phyloP scores from a whole-genome alignment of 2,797 vertebrate genomes.

The Pelodytes ibericus region DNA sequence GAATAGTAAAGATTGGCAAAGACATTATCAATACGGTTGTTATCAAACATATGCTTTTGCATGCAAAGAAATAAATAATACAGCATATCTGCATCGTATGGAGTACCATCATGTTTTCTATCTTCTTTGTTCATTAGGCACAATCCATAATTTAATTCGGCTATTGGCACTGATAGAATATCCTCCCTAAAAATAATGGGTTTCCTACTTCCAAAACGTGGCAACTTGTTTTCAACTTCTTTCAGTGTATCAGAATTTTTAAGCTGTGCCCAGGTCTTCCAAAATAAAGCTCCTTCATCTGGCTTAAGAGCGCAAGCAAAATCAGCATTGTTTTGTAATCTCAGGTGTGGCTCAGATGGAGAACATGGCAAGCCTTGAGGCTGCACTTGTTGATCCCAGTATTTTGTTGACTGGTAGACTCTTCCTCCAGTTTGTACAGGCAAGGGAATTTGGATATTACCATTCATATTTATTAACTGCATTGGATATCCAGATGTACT shows the following conservation, averaged over 20 bases:
- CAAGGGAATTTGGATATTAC: conserved; percentile 52
- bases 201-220: conserved; percentile 54
- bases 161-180: conserved; percentile 58
- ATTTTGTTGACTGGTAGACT: conserved; percentile 51
- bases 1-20: conserved; percentile 61
- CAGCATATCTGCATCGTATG: conserved; percentile 58
- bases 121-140: conserved; percentile 60
- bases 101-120: conserved; percentile 54
- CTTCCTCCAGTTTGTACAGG: conserved; percentile 50
- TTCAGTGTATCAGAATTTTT: conserved; percentile 58
- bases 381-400: conserved; percentile 56
- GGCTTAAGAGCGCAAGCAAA: conserved; percentile 54
- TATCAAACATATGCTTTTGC: conserved; percentile 62
- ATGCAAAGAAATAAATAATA: conserved; percentile 60
- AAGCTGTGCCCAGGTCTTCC: conserved; percentile 59
- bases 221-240: conserved; percentile 50
- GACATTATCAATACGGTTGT: conserved; percentile 59
- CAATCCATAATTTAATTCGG: conserved; percentile 60
- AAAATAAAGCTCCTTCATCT: conserved; percentile 58
- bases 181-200: conserved; percentile 58
- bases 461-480: conserved; percentile 54
- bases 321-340: conserved; percentile 47
- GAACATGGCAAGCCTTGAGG: conserved; percentile 39
- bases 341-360: conserved; percentile 38
- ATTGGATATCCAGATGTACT: conserved; percentile 50